Evolutionary conservation across 1,140 invertebrate species (phyloP), one percentile per base, ranked within the genome.

Genomic region (Stegodyphus dumicola): DNA sequence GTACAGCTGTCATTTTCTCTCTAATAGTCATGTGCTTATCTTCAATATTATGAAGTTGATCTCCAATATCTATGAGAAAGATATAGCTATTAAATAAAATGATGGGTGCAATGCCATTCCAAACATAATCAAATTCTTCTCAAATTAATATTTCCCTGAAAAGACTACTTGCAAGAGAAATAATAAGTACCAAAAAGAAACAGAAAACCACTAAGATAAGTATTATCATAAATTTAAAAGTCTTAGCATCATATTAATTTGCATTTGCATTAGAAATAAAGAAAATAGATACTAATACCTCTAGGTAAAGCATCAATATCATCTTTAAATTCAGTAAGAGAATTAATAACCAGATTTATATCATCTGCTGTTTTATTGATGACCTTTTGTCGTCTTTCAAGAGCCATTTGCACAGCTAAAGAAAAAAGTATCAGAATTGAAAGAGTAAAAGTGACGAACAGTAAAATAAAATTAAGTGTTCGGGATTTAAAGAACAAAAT

Each of bases 401-500:
- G 69, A 18, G 54, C 52, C 13, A 33, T 51, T 49, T 73, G 52
- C 11, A 17, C 53, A 17, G 7, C 78, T 81, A 18, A 64, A 77
- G 3, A 33, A 33, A 33, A 3, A 1, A 33, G 33, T 33, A 33
- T 33, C 33, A 73, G 80, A 60, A 80, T 80, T 11, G 77, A 88
- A 67, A 85, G 88, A 71, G 81, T 90, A 10, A 81, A 89, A 69
- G 60, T 76, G 65, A 18, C 84, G 15, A 67, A 88, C 93, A 87
- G 90, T 91, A 52, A 92, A 92, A 76, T 88, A 52, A 78, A 88
- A 0, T 90, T 91, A 4, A 93, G 94, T 85, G 87, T 97, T 17
- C 92, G 93, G 69, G 92, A 93, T 70, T 91, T 97, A 0, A 92
- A 93, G 52, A 92, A 94, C 88, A 94, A 94, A 90, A 95, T 97